Conservation (phyloP, 1,140 invertebrate species). For the Drosophila cardini region DNA sequence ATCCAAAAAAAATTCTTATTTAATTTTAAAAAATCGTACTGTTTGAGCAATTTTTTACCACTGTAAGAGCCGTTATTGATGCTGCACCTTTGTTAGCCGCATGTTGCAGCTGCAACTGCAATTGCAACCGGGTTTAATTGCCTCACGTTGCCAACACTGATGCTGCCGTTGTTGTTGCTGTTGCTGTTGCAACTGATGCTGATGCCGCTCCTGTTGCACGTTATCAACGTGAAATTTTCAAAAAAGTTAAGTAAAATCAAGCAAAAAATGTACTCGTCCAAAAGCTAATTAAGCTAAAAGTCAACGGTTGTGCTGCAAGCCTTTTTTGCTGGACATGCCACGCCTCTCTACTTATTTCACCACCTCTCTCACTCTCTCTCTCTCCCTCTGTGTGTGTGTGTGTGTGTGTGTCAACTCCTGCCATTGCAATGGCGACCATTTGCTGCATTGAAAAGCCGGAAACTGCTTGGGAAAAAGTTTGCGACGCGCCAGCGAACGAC, state of each 20-base stretch:
- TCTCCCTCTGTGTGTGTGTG: background rate
- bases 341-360: constrained; percentile 16
- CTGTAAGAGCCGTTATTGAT: background rate
- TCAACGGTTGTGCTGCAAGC: constrained; percentile 50
- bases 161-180: background rate
- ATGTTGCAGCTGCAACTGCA: constrained; percentile 52
- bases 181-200: background rate
- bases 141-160: constrained; percentile 46
- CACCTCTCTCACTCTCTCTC: background rate
- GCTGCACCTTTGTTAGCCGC: constrained; percentile 52
- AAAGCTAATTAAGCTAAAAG: constrained; percentile 83
- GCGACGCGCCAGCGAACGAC: constrained; percentile 76
- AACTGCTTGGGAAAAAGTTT: constrained; percentile 72
- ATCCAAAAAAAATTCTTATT: too few relatives aligned
- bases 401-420: too few relatives aligned
- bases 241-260: constrained; percentile 29
- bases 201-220: constrained; percentile 8
- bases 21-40: too few relatives aligned
- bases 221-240: constrained; percentile 33
- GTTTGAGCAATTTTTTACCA: too few relatives aligned
- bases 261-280: constrained; percentile 39
- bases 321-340: constrained; percentile 39
- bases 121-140: constrained; percentile 64
- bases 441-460: constrained; percentile 49
- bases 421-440: background rate